Base-by-base conservation (phyloP, 2,797 vertebrate genomes). In the Dendrocincla fuliginosa region DNA sequence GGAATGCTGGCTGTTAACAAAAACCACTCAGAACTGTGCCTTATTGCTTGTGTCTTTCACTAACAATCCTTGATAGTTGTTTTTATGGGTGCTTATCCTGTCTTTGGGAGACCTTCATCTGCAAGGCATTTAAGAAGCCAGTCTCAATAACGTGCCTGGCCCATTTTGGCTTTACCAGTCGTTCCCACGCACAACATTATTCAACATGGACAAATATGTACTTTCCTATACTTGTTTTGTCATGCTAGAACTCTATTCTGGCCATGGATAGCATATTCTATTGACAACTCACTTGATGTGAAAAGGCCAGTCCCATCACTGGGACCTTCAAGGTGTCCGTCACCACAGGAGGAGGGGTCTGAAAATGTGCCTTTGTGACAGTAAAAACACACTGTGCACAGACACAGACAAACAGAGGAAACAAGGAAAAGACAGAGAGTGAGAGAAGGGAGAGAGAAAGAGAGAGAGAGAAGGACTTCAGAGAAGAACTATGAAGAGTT, bases 311-410 rank as follows among this genome's bases (percentile, higher is more conserved):
- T 97, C 98, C 98, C 98, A 99, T 98, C 98, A 98, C 95, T 96
- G 99, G 99, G 95, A 99, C 99, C 98, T 98, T 99, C 98, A 99
- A 98, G 97, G 98, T 99, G 97, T 99, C 98, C 98, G 98, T 98
- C 97, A 99, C 98, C 98, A 99, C 98, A 97, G 99, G 98, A 98
- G 98, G 98, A 98, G 98, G 97, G 97, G 98, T 98, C 98, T 99
- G 99, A 98, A 98, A 99, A 97, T 99, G 98, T 98, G 99, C 98
- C 93, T 99, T 99, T 98, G 99, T 99, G 98, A 99, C 98, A 97
- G 99, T 99, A 97, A 99, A 99, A 97, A 99, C 98, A 98, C 98
- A 99, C 99, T 99, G 98, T 98, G 97, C 93, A 97, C 81, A 96
- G 41, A 92, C 53, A 96, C 94, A 95, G 94, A 97, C 93, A 97